Conservation (phyloP, 2,797 vertebrate genomes). For the Tauraco hartlaubi region DNA sequence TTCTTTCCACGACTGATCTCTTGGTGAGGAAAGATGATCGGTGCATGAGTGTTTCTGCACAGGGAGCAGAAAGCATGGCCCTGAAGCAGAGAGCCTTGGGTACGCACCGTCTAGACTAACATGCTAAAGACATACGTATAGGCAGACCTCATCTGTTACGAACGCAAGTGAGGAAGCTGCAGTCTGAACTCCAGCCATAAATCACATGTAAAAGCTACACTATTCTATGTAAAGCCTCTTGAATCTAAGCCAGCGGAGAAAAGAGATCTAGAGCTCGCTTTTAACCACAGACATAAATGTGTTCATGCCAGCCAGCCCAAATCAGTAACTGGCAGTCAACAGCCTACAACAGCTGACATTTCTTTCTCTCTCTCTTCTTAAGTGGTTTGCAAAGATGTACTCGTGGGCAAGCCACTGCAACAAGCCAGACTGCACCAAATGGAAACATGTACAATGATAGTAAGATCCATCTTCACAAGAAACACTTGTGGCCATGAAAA, state of each 20-base stretch:
- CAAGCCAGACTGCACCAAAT: not conserved
- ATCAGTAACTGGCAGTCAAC: not conserved
- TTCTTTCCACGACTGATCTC: not conserved
- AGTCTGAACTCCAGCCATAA: not conserved
- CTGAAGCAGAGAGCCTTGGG: not conserved
- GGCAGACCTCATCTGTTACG: not conserved
- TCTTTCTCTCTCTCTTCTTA: not conserved
- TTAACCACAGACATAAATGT: not conserved
- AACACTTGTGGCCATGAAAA: not conserved
- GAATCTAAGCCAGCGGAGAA: not conserved
- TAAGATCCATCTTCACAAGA: not conserved
- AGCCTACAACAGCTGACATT: conserved; percentile 7
- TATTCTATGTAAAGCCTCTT: not conserved
- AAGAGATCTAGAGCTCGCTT: conserved; percentile 10
- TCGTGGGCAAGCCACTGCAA: not conserved
- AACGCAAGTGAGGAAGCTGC: not conserved
- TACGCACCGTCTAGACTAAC: fast-evolving
- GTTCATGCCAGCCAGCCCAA: conserved; percentile 1
- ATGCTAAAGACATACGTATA: fast-evolving
- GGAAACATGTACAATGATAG: fast-evolving
- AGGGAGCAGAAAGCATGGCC: not conserved
- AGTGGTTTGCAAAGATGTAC: not conserved
- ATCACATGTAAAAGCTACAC: not conserved
- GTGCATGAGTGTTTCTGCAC: not conserved
- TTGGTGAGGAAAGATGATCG: fast-evolving